Evolutionary conservation across 2,797 vertebrate species (phyloP), one percentile per base, ranked within the genome.

Genomic region (Staurois parvus): DNA sequence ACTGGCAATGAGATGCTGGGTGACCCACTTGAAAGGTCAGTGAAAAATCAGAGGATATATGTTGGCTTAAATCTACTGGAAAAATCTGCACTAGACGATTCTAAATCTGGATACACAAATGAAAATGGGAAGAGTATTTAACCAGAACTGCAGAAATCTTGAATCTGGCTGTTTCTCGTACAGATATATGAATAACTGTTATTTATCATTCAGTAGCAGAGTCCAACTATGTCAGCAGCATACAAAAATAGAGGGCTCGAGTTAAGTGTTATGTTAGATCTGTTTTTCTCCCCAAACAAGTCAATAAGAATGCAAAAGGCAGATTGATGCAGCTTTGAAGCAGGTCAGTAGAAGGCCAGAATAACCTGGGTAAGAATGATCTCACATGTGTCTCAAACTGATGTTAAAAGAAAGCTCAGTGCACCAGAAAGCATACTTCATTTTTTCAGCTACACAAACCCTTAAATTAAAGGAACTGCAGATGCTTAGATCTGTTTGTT

Each of bases 11-110:
- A 48, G 34, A 76, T n/a, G 42, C 70, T 64, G 30, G 32, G 34
- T 64, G 73, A 66, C 17, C 72, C 73, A 66, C 24, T 68, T 45
- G 21, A 76, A 72, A 72, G 75, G 56, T 79, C 83, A 66, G 10
- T 45, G 34, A 73, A 48, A 45, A 72, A 66, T 19, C 40, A 10
- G n/a, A 17, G 48, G 26, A 30, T 28, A 81, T 40, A 59, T n/a
- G n/a, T 59, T 24, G 21, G 52, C 21, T 24, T 24, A 59, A 24
- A 59, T 59, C 52, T 24, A n/a, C 0, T 24, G 21, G 21, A n/a
- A 59, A 59, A 24, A 4, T 59, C 19, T 24, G 19, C 19, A 59
- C 6, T 19, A 19, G 34, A 78, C n/a, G 67, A 19, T 42, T 69
- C 4, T 32, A 70, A 15, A 34, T 24, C 29, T 69, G 40, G 66